phyloP scores from a whole-genome alignment of 2,888 invertebrate genomes.

The Eurytoma californica region DNA sequence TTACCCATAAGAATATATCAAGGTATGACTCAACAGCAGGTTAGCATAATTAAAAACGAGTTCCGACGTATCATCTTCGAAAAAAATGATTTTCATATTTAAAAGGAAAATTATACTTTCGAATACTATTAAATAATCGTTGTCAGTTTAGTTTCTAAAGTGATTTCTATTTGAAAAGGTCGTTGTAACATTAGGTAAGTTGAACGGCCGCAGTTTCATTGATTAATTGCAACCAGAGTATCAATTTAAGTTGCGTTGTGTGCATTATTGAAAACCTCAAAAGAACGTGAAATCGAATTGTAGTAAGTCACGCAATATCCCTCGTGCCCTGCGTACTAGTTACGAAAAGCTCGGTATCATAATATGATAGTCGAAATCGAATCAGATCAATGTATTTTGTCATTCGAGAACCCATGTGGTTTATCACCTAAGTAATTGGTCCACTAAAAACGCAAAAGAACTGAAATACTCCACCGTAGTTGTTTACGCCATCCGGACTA shows the following conservation, averaged over 20 bases:
- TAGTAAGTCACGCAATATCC: constrained; percentile 13
- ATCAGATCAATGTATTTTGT: constrained; percentile 25
- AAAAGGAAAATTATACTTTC: too few species aligned
- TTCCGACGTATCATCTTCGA: too few species aligned
- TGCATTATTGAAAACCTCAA: constrained; percentile 18
- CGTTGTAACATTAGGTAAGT: too few species aligned
- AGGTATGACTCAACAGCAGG: constrained; percentile 8
- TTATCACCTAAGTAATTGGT: not conserved
- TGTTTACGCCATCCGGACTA: too few species aligned
- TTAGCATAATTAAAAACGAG: not conserved
- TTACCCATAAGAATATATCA: not conserved
- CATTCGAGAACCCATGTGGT: constrained; percentile 14
- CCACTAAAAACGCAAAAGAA: too few species aligned
- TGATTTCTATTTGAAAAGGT: too few species aligned
- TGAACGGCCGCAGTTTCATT: constrained; percentile 7
- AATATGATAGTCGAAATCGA: constrained; percentile 9
- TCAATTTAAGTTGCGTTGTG: not conserved
- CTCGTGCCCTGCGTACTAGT: not conserved
- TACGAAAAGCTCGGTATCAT: constrained; percentile 12
- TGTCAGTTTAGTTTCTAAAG: too few species aligned
- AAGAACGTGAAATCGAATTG: constrained; percentile 18
- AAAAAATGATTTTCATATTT: too few species aligned
- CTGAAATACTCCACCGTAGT: too few species aligned
- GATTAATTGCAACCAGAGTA: not conserved
- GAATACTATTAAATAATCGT: too few species aligned